Base-by-base conservation (phyloP, 2,888 invertebrate genomes). In the Hirtodrosophila alboralis region DNA sequence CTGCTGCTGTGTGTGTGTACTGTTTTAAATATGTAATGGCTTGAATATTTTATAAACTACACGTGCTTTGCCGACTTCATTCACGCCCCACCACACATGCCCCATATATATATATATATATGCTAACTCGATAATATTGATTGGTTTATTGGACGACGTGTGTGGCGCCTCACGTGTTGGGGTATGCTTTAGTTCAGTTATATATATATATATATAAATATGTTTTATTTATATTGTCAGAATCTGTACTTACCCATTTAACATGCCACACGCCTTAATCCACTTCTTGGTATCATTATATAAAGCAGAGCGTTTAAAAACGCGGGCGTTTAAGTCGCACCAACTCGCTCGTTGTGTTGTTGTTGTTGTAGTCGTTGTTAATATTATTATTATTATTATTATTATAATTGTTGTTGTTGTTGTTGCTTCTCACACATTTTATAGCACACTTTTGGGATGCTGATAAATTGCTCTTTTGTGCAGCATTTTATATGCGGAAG, bases 381-480 rank as follows among this genome's bases (percentile, higher is more conserved):
- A 45, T 37, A 27, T 62, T 74, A 49, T 58, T 57, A 34, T 53
- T 49, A 37, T 38, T 57, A 45, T 61, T 65, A 41, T 54, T 54
- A 53, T 53, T 52, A 45, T 30, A 52, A 45, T 26, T 36, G 21
- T 48, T 58, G 49, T 51, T 58, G 54, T 28, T 31, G 8, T 44
- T 69, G 38, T 61, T 57, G 54, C 47, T 62, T 51, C 75, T 72
- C 61, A 65, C 62, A 69, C 75, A 68, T 71, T 77, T 56, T 49
- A 54, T 63, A 77, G 63, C 65, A 66, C 78, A 72, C 81, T 78
- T 81, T 62, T 69, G 81, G 84, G 78, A 79, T 76, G 78, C 72
- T 84, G 79, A 81, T 66, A 81, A 84, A 84, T 84, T 75, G 84
- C 68, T 75, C 75, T 68, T 84, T 65, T 74, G 76, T 69, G 64